These are phyloP conservation scores for Lathamus discolor DNA, from an alignment of 2,113 vertebrate species.

Conservation along the genomic window DNA sequence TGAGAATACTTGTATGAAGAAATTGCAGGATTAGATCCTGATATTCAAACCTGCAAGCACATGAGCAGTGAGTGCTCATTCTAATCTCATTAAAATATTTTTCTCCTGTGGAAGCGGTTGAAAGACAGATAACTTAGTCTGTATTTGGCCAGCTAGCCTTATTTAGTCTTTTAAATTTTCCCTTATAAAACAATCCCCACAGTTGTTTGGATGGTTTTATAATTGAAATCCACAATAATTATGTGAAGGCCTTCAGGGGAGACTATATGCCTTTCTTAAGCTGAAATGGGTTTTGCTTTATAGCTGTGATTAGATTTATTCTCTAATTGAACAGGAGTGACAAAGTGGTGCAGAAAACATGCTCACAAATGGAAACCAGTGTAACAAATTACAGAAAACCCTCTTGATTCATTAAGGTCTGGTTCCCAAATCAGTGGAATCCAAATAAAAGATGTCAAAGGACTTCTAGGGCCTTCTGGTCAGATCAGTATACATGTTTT, in stretches of 20 bases:
- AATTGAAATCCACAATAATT: constrained; percentile 11
- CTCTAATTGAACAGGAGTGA: neutral
- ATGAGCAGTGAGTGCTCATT: neutral
- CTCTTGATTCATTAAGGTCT: neutral
- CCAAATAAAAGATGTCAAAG: neutral
- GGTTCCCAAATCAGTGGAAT: neutral
- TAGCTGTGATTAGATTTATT: neutral
- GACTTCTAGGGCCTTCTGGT: neutral
- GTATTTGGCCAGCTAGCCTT: neutral
- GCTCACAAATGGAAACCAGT: neutral
- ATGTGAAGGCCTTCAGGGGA: neutral
- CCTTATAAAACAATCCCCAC: neutral
- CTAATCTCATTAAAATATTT: neutral
- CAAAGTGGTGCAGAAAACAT: neutral
- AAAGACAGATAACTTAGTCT: neutral
- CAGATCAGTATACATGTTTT: neutral
- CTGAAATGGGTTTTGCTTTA: neutral
- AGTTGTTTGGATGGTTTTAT: neutral
- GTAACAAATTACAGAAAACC: neutral
- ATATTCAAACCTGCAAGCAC: neutral
- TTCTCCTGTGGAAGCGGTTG: neutral
- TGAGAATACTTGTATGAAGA: neutral
- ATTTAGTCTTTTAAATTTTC: neutral
- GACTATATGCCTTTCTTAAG: neutral
- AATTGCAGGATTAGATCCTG: neutral